Conservation (phyloP, 35 echinoderm and acorn worm species). For the Heliocidaris erythrogramma region DNA sequence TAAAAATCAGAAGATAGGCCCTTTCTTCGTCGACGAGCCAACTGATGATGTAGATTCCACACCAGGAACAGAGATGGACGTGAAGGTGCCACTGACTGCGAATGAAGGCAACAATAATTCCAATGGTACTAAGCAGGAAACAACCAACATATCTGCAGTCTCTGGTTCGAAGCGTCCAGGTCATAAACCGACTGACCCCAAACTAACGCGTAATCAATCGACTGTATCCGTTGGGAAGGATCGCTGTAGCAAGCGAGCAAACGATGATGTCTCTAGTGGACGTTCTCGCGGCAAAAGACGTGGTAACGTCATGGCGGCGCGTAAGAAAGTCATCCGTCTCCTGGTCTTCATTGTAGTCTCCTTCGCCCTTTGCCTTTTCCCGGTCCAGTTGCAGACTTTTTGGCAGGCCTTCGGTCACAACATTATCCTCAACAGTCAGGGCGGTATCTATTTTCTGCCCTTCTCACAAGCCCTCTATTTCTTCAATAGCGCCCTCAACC, state of each 20-base stretch:
- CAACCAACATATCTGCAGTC: background rate
- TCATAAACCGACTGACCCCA: background rate
- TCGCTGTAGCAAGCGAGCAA: background rate
- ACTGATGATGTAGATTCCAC: conserved; percentile 22
- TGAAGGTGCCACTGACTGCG: background rate
- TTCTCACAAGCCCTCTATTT: conserved; percentile 66
- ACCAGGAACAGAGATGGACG: background rate
- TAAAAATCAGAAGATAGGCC: conserved; percentile 60
- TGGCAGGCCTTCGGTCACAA: conserved; percentile 19
- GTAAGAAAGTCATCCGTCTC: conserved; percentile 83
- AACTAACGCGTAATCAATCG: conserved; percentile 26
- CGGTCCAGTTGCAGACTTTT: conserved; percentile 59
- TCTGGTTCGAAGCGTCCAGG: background rate
- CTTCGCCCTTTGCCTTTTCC: conserved; percentile 87
- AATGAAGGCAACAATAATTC: conserved; percentile 44
- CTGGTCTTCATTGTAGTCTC: conserved; percentile 71
- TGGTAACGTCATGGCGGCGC: conserved; percentile 69
- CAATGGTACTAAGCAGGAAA: background rate
- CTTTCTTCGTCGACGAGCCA: conserved; percentile 76
- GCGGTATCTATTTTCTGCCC: conserved; percentile 51
- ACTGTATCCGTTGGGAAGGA: conserved; percentile 18
- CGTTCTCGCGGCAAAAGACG: conserved; percentile 49
- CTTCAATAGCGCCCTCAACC: conserved; percentile 90
- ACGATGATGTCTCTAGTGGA: conserved; percentile 12
- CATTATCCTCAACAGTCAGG: background rate